Evolutionary conservation across 1,140 invertebrate species (phyloP), one percentile per base, ranked within the genome.

Genomic region (Drosophila bocqueti): DNA sequence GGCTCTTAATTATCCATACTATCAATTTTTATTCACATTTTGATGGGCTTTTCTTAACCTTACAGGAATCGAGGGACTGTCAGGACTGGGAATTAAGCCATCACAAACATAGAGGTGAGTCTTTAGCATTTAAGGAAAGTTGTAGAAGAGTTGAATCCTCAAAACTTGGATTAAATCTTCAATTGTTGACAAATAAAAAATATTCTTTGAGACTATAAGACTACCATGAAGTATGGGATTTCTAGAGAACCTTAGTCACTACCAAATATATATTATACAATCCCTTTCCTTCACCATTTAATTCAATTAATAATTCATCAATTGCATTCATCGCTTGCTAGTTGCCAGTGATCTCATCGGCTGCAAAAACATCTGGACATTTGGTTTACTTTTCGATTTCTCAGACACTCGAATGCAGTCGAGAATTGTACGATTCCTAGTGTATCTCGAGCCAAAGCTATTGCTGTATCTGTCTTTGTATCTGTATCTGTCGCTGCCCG

Each of bases 371-470:
- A 72, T 58, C 60, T 59, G 72, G 29, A 40, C 67, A 62, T 62
- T 79, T 68, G 18, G 21, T 42, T 57, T 57, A 24, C 36, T 57
- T 57, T 40, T 40, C 24, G 54, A 38, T 55, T 38, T 36, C 52
- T 54, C 52, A 36, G 50, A 15, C n/a, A 54, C 50, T 21, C 7
- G 15, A 24, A 82, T 86, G 76, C 81, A 69, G 61, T 50, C 68
- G 67, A 86, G 82, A 85, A 86, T 86, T 85, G 67, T 85, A 64
- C 82, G 78, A 85, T 52, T 55, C 52, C 29, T 16, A 79, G 40
- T 45, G 36, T 68, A 61, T 62, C 60, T 74, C 47, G 26, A 47
- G 50, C 24, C 49, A 11, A 42, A 26, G 24, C 55, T 62, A 36
- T 77, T 36, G 5, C 36, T 38, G 52, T 66, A 54, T 11, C 9